Evolutionary conservation across 2,888 invertebrate species (phyloP).

Genomic region (Euzetes globulus): DNA sequence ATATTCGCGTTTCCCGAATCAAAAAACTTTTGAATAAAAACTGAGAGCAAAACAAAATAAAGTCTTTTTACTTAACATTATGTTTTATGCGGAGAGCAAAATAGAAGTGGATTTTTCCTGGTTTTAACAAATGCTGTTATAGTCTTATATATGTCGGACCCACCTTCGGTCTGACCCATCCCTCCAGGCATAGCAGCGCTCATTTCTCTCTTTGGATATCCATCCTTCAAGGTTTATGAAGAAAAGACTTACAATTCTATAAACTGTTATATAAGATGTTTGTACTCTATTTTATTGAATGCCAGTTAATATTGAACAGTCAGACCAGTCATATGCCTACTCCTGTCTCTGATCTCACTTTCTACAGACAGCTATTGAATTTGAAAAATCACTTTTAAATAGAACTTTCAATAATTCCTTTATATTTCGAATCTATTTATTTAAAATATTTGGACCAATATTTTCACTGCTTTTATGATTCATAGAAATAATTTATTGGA

Average conservation of each 20-base stretch:
- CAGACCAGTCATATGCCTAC: conserved; percentile 4
- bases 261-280: conserved; percentile 16
- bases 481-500: not conserved
- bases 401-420: not conserved
- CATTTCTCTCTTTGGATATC: not conserved
- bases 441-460: conserved; percentile 12
- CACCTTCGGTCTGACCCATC: conserved; percentile 22
- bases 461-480: not conserved
- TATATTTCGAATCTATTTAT: not conserved
- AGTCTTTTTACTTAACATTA: not conserved
- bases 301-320: not conserved
- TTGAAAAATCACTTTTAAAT: not conserved
- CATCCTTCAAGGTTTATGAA: conserved; percentile 15
- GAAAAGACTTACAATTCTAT: not conserved
- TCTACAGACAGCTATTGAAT: not conserved
- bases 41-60: not conserved
- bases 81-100: not conserved
- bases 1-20: conserved; percentile 8
- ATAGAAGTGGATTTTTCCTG: conserved; percentile 28
- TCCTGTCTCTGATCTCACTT: conserved; percentile 13
- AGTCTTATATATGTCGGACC: conserved; percentile 26
- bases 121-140: conserved; percentile 18
- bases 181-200: conserved; percentile 13
- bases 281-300: not conserved
- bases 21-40: not conserved